Evolutionary conservation across 1,140 invertebrate genomes (phyloP).

Genomic region (Wiebesia pumilae): DNA sequence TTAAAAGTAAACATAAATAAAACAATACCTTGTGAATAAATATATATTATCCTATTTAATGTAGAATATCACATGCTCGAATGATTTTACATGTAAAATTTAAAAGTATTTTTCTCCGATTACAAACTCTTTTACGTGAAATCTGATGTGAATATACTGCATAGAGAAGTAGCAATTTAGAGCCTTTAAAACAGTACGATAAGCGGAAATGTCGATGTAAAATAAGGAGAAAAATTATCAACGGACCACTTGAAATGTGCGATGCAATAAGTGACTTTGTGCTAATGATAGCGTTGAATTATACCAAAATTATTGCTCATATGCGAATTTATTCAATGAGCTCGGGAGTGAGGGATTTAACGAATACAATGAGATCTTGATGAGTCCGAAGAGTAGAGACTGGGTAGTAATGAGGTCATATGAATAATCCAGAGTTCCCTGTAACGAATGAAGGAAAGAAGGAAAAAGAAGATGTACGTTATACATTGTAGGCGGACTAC

Average conservation of each 20-base stretch:
- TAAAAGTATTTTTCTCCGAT: no score
- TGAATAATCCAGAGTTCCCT: slow-evolving; percentile 40
- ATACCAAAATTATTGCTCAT: slow-evolving; percentile 42
- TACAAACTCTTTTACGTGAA: no score
- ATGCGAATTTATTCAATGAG: slow-evolving; percentile 41
- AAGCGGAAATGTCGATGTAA: background rate
- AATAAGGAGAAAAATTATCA: slow-evolving; percentile 2
- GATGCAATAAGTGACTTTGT: slow-evolving; percentile 29
- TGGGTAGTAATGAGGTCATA: slow-evolving; percentile 42
- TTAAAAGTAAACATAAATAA: no score
- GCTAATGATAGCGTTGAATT: slow-evolving; percentile 42
- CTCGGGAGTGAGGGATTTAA: background rate
- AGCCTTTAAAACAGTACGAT: background rate
- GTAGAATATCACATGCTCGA: no score
- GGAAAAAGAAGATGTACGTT: background rate
- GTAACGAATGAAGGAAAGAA: slow-evolving; percentile 10
- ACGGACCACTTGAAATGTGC: background rate
- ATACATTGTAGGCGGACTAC: background rate
- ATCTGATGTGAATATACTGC: no score
- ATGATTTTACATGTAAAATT: no score
- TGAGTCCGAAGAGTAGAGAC: background rate
- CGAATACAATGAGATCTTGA: slow-evolving; percentile 23
- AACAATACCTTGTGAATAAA: no score
- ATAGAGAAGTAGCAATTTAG: background rate
- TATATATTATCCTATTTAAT: no score